phyloP scores from a whole-genome alignment of 2,888 invertebrate genomes.

The Clusia tigrina region DNA sequence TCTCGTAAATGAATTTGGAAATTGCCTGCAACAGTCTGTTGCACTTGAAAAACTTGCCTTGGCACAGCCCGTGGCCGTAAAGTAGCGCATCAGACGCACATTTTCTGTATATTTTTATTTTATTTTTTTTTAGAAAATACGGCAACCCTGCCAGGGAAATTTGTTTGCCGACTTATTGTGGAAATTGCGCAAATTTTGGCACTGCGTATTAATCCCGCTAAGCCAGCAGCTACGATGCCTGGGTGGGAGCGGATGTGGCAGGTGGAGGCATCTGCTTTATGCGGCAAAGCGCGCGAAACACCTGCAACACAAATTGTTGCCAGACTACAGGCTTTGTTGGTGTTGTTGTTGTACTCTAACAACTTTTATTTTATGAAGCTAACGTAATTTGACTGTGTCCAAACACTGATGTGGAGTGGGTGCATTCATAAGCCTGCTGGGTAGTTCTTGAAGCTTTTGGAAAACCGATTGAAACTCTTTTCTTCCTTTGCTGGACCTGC shows the following conservation, averaged over 20 bases:
- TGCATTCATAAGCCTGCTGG: too few species aligned
- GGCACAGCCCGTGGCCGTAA: background rate
- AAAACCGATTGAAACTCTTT: background rate
- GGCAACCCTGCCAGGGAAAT: background rate
- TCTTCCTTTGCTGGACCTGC: background rate
- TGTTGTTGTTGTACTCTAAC: background rate
- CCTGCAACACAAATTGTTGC: background rate
- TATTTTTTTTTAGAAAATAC: background rate
- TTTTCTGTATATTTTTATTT: background rate
- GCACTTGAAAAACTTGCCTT: conserved; percentile 6
- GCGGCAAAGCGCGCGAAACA: background rate
- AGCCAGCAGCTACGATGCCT: too few species aligned
- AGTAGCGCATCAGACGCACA: background rate
- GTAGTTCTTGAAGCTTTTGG: background rate
- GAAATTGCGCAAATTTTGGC: background rate
- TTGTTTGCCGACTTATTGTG: background rate
- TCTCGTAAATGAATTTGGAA: background rate
- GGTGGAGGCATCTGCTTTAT: background rate
- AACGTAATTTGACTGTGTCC: too few species aligned
- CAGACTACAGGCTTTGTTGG: background rate
- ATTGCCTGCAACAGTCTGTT: conserved; percentile 10
- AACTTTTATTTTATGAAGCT: background rate
- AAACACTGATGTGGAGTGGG: too few species aligned
- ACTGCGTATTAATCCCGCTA: background rate
- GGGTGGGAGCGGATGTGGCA: background rate